Percentiles rank a stretch among this genome's conserved stretches.
phyloP scores from a whole-genome alignment of 2,113 vertebrate species.

The Saccopteryx leptura region DNA sequence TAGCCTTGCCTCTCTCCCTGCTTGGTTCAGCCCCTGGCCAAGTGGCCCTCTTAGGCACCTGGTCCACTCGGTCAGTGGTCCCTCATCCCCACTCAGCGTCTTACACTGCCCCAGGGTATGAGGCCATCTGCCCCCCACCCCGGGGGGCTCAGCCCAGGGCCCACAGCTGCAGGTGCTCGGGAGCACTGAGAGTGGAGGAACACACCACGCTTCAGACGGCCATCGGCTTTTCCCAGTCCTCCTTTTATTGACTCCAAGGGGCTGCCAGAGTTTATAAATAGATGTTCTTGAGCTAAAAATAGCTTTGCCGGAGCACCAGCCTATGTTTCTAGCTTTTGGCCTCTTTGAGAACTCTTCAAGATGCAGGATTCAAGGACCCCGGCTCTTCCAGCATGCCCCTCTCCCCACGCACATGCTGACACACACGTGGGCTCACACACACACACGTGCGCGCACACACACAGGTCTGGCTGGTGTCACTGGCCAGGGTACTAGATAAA shows the following conservation, averaged over 20 bases:
- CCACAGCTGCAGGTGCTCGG: not conserved
- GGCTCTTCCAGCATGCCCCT: fast-evolving
- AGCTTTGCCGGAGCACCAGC: not conserved
- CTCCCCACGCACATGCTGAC: no score
- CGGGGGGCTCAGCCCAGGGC: not conserved
- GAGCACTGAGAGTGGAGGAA: fast-evolving
- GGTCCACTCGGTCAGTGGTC: not conserved
- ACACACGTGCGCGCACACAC: no score
- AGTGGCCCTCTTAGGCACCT: not conserved
- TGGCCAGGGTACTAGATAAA: not conserved
- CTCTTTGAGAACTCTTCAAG: not conserved
- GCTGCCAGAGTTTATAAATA: conserved; percentile 78
- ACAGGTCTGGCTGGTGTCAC: not conserved
- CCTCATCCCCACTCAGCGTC: not conserved
- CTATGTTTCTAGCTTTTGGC: not conserved
- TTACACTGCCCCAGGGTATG: not conserved
- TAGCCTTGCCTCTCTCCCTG: fast-evolving
- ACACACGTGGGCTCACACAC: not conserved
- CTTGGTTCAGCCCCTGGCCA: not conserved
- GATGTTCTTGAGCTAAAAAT: conserved; percentile 80
- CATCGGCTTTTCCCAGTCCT: not conserved
- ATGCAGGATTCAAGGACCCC: not conserved
- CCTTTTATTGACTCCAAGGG: conserved; percentile 50
- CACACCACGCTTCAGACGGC: fast-evolving
- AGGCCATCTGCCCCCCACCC: not conserved